These are phyloP conservation scores for Microcebus ravelobensis DNA, from an alignment of 2,113 vertebrate genomes.

Conservation along the genomic window DNA sequence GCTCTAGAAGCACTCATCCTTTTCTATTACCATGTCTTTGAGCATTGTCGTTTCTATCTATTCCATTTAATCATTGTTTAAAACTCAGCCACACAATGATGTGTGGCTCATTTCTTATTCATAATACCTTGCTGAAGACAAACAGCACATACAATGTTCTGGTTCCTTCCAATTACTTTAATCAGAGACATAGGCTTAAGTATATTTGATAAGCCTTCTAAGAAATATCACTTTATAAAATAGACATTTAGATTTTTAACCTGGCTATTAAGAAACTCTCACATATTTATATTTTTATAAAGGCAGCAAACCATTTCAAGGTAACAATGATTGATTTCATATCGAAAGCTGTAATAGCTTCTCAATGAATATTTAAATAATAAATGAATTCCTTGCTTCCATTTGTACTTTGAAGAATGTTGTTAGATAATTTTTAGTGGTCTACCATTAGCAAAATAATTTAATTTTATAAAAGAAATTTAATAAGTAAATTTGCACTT, in stretches of 20 bases:
- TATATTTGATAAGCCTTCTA: not conserved
- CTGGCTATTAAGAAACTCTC: not conserved
- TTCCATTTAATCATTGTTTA: not conserved
- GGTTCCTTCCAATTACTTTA: not conserved
- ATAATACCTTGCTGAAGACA: not conserved
- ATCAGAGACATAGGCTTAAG: not conserved
- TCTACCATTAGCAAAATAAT: not conserved
- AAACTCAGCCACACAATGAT: not conserved
- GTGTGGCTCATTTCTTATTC: not conserved
- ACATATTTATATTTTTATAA: constrained; percentile 2
- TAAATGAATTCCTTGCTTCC: not conserved
- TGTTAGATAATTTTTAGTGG: not conserved
- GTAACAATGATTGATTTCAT: not conserved
- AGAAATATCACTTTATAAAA: not conserved
- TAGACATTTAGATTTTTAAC: not conserved
- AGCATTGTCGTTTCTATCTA: not conserved
- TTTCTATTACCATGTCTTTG: not conserved
- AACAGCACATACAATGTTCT: not conserved
- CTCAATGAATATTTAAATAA: not conserved
- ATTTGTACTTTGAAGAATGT: not conserved
- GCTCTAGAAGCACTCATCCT: not conserved
- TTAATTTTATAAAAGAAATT: not conserved
- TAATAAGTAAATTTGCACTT: not conserved
- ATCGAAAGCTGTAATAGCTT: not conserved
- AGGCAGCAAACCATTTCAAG: not conserved